phyloP scores from a whole-genome alignment of 2,797 vertebrate genomes.

The Falco berigora region DNA sequence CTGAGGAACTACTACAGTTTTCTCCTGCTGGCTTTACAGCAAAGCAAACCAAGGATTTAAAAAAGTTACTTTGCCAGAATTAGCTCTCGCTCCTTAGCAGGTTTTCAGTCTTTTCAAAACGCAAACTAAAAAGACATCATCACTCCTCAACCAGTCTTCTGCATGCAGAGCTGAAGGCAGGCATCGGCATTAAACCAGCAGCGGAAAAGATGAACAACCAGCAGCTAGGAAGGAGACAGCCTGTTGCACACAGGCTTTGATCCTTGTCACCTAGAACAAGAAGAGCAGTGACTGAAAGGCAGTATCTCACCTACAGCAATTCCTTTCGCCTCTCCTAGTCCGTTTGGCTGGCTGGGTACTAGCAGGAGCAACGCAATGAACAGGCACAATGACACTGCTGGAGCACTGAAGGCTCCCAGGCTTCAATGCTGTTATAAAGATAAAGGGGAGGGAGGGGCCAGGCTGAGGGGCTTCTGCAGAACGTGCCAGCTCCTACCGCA shows the following conservation, averaged over 20 bases:
- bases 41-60: neutral
- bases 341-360: neutral
- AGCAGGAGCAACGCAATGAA: neutral
- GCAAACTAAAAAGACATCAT: neutral
- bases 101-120: neutral
- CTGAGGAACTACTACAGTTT: neutral
- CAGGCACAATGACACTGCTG: neutral
- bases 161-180: neutral
- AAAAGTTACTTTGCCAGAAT: neutral
- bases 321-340: neutral
- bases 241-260: neutral
- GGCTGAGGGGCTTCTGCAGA: neutral
- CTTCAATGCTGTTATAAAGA: neutral
- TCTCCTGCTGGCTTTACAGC: neutral
- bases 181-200: neutral
- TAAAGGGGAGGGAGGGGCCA: slow-evolving; percentile 18
- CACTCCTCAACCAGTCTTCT: neutral
- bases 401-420: neutral
- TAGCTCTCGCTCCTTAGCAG: neutral
- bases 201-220: neutral
- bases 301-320: neutral
- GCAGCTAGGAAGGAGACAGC: neutral
- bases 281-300: neutral
- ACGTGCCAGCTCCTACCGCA: neutral
- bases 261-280: neutral